Conservation (phyloP, 37 sponge, comb jelly and placozoan species). For the Crambe crambe region DNA sequence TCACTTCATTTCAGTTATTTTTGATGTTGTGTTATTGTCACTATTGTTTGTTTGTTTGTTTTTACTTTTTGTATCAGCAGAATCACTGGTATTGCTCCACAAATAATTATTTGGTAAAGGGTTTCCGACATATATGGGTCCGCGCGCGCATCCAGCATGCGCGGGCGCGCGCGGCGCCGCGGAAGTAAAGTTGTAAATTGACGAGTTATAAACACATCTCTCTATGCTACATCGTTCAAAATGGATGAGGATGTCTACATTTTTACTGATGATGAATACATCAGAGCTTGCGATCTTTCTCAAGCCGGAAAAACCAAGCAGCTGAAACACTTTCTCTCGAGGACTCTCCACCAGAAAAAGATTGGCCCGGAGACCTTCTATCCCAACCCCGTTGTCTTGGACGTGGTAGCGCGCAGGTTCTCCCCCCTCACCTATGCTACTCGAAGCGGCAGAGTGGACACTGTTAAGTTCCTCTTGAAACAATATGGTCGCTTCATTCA, state of each 20-base stretch:
- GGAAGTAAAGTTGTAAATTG: too few species aligned
- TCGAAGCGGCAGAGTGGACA: constrained; percentile 20
- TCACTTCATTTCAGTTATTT: too few species aligned
- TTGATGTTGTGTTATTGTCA: too few species aligned
- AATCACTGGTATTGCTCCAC: too few species aligned
- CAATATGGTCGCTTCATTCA: constrained; percentile 6
- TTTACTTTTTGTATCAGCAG: too few species aligned
- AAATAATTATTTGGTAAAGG: too few species aligned
- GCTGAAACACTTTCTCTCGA: constrained; percentile 24
- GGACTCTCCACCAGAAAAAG: neutral
- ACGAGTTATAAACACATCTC: too few species aligned
- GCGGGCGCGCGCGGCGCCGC: too few species aligned
- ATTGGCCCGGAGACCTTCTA: constrained; percentile 1
- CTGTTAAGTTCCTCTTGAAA: constrained; percentile 44
- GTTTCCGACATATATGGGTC: too few species aligned
- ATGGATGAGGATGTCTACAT: constrained; percentile 3
- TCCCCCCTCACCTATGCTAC: constrained; percentile 55
- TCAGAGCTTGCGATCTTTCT: constrained; percentile 6
- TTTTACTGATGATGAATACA: constrained; percentile 28
- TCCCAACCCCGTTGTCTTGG: neutral
- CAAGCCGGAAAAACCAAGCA: neutral
- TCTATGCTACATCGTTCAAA: too few species aligned
- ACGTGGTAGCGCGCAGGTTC: constrained; percentile 15
- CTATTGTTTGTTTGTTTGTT: too few species aligned
- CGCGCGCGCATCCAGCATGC: too few species aligned